Base-by-base conservation (phyloP, 2,113 vertebrate genomes). In the Choloepus hoffmanni region DNA sequence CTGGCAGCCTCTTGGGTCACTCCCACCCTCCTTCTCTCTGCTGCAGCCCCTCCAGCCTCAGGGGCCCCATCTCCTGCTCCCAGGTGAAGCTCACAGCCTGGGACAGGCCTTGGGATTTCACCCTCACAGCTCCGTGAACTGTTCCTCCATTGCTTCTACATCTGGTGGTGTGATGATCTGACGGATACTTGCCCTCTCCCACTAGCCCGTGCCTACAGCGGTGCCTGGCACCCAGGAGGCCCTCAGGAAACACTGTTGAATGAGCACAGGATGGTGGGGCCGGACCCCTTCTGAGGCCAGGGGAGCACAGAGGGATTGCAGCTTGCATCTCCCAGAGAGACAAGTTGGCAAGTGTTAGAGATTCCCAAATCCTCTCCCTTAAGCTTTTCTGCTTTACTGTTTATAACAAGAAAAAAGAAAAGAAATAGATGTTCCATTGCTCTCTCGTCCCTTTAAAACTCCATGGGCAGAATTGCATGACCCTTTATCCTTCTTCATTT, bases 271-370 rank as follows among this genome's bases (percentile, higher is more conserved):
- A 12, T 0, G 7, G 4, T 33, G 12, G 11, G 3, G 48, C 5
- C 50, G 24, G 65, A 28, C 4, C 33, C 48, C 58, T 55, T 18
- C 62, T 2, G 11, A 50, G 48, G 48, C 48, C 11, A 11, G 48
- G 48, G 11, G 48, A 11, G 11, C 48, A 50, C 48, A 50, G 48
- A 50, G 48, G 48, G 48, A 11, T 11, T 50, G 48, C 7, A 50
- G 48, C 48, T 50, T 50, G 48, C 48, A 50, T 50, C 48, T 7
- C 48, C 48, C 48, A 50, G 11, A 78, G 91, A 45, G 77, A 55
- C 53, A 16, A 1, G 0, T 12, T 13, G 9, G 13, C 36, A 23
- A 13, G 8, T 0, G 33, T 45, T 13, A 11, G 26, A 18, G 8
- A 5, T 26, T 28, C 67, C 83, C 36, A 28, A 68, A 33, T 30